phyloP scores from a whole-genome alignment of 2,888 invertebrate species.

The Lasius platythorax region DNA sequence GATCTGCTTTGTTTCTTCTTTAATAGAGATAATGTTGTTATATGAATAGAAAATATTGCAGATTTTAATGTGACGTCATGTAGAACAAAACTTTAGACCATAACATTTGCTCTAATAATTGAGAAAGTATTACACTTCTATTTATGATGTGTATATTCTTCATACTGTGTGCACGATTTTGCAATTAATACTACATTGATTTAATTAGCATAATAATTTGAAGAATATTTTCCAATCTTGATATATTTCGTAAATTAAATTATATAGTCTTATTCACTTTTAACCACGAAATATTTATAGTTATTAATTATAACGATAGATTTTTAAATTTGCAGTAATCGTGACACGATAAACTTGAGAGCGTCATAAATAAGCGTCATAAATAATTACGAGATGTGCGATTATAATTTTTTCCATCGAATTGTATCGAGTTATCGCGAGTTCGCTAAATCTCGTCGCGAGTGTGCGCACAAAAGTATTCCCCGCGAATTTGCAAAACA shows the following conservation, averaged over 20 bases:
- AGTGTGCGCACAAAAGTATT: background rate
- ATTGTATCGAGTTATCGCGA: slow-evolving; percentile 22
- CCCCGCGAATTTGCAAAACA: slow-evolving; percentile 23
- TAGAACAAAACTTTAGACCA: background rate
- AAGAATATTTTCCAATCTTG: background rate
- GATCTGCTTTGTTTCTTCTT: slow-evolving; percentile 33
- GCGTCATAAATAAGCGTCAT: background rate
- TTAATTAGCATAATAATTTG: background rate
- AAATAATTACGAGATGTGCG: slow-evolving; percentile 15
- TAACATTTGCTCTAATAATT: slow-evolving; percentile 3
- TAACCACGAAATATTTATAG: background rate
- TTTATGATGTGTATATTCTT: background rate
- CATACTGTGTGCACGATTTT: background rate
- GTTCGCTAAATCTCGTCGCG: slow-evolving; percentile 4
- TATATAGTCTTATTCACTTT: background rate
- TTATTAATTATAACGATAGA: background rate
- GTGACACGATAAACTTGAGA: slow-evolving; percentile 1
- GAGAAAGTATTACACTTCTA: background rate
- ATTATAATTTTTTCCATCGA: slow-evolving; percentile 14
- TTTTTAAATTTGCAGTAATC: background rate
- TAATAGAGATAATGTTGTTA: slow-evolving; percentile 5
- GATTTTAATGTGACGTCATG: slow-evolving; percentile 2
- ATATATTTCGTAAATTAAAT: background rate
- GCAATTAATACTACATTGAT: background rate
- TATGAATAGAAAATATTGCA: slow-evolving; percentile 11